Evolutionary conservation across 2,797 vertebrate species (phyloP), one percentile per base, ranked within the genome.

Genomic region (Luscinia luscinia): DNA sequence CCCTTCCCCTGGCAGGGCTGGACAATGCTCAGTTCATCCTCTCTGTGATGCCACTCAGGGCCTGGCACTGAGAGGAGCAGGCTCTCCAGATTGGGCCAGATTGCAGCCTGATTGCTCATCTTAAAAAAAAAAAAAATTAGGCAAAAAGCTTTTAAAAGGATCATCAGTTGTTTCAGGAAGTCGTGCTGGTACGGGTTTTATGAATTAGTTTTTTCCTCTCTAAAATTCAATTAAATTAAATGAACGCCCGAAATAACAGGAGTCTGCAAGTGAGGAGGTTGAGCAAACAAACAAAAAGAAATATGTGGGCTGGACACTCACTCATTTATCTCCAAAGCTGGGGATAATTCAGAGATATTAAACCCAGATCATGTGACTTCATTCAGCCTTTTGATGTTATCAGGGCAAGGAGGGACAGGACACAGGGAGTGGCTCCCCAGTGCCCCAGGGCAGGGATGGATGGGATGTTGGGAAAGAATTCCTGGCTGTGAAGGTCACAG

Each of bases 401-500:
- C 51, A 23, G 41, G 27, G 26, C 34, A n/a, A 16, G 34, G 55
- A 75, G 48, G 2, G 48, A 20, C 62, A 55, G 77, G 34, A 14
- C 32, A 5, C 22, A 11, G 49, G 70, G 55, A 43, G 55, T 17
- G 41, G 26, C 12, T 72, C 46, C 61, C 59, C 54, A 32, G 6
- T 54, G 48, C 55, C 55, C 23, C 41, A 36, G 46, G 46, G 48
- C 34, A 74, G 62, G 77, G 41, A 0, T 11, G 8, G 77, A 6
- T n/a, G 70, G 55, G 27, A 36, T 1, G 0, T 0, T 17, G 70
- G 63, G 48, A 9, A 55, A 41, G 43, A 75, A 68, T 55, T 62
- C 0, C 0, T 54, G 0, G 0, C 30, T 68, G 40, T 0, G 40
- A 30, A 11, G 40, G 38, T 5, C 24, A 2, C 45, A 23, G 70